Evolutionary conservation across 2,888 invertebrate genomes (phyloP), one percentile per base, ranked within the genome.

Genomic region (Drosophila lutescens): DNA sequence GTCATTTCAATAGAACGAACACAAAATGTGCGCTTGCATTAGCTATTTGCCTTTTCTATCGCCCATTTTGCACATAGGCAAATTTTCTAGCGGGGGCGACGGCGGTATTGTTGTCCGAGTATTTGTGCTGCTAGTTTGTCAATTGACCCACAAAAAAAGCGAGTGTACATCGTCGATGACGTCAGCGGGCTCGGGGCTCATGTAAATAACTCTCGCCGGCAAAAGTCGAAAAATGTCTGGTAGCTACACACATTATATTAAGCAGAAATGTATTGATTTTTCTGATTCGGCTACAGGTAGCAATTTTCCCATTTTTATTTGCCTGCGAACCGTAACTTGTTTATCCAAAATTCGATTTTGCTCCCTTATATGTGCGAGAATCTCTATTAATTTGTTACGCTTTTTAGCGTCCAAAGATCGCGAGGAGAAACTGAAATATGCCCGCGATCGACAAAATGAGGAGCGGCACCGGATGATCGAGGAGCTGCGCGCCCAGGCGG

Each of bases 401-500:
- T 62, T 63, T 20, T 20, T 68, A 91, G 91, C 79, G 76, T 88
- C 86, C 80, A 91, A 91, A 89, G 94, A 94, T 89, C 93, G 94
- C 86, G 94, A 94, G 92, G 94, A 95, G 92, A 94, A 95, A 92
- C 93, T 95, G 89, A 94, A 95, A 91, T 93, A 95, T 91, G 94
- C 97, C 86, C 95, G 97, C 87, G 97, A 98, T 91, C 94, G 96
- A 87, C 97, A 98, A 92, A 96, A 97, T 93, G 96, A 96, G 91
- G 98, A 98, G 92, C 95, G 97, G 89, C 95, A 97, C 90, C 95
- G 95, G 91, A 96, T 97, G 93, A 94, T 98, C 90, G 97, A 97
- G 91, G 98, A 98, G 93, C 94, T 98, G 89, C 96, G 96, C 90
- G 95, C 96, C 91, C 97, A 97, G 93, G 97, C 97, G 66, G 94